Conservation (phyloP, 2,888 invertebrate genomes). For the Drosophila lutescens region DNA sequence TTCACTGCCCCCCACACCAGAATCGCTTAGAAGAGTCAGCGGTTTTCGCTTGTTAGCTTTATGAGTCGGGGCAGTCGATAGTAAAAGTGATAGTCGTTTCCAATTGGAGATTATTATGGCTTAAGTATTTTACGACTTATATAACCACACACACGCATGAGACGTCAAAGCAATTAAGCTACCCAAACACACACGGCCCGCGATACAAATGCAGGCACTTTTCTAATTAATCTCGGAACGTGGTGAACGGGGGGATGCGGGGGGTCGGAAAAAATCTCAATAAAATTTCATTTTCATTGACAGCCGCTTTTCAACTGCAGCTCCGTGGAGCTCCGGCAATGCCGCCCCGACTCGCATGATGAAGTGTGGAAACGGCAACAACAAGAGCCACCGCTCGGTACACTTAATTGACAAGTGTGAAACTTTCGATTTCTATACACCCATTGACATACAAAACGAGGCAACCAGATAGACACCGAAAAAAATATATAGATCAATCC, state of each 20-base stretch:
- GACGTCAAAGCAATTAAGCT: constrained; percentile 77
- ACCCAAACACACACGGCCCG: constrained; percentile 64
- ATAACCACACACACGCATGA: constrained; percentile 60
- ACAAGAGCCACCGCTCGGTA: constrained; percentile 57
- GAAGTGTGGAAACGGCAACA: constrained; percentile 50
- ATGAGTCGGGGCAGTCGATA: constrained; percentile 46
- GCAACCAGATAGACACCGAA: background rate
- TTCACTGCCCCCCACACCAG: constrained; percentile 62
- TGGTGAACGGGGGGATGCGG: background rate
- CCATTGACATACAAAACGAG: constrained; percentile 73
- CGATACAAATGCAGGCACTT: constrained; percentile 55
- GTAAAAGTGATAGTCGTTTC: constrained; percentile 79
- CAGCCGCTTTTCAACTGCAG: constrained; percentile 78
- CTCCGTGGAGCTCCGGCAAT: background rate
- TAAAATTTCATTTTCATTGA: constrained; percentile 80
- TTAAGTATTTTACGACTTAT: constrained; percentile 79
- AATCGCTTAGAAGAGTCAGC: constrained; percentile 68
- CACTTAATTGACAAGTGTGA: constrained; percentile 79
- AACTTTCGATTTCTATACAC: constrained; percentile 79
- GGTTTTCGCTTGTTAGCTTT: constrained; percentile 57
- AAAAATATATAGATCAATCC: constrained; percentile 5
- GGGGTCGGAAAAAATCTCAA: constrained; percentile 67
- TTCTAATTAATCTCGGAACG: constrained; percentile 76
- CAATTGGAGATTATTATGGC: constrained; percentile 77
- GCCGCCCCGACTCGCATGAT: constrained; percentile 38